Percentiles rank a stretch among this genome's conserved stretches.
Evolutionary conservation across 1,140 invertebrate genomes (phyloP).

Genomic region (Apis mellifera): Amel_HAv3.1 CM009938.2:1414501-1415000

Average conservation of each 20-base stretch:
- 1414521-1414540: conserved; percentile 66
- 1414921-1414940: background rate
- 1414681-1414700: conserved; percentile 10
- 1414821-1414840: background rate
- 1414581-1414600: conserved; percentile 27
- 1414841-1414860: conserved; percentile 37
- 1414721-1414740: conserved; percentile 48
- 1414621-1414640: conserved; percentile 14
- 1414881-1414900: conserved; percentile 26
- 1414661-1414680: conserved; percentile 21
- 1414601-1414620: conserved; percentile 6
- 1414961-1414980: conserved; percentile 50
- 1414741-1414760: conserved; percentile 37
- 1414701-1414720: conserved; percentile 21
- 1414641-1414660: conserved; percentile 30
- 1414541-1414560: conserved; percentile 2
- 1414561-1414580: no score
- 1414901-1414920: conserved; percentile 2
- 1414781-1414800: no score
- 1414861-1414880: conserved; percentile 43
- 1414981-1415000: conserved; percentile 27
- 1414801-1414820: background rate
- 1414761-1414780: conserved; percentile 24
- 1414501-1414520: conserved; percentile 73
- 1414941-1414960: conserved; percentile 7